phyloP scores from a whole-genome alignment of 2,797 vertebrate species.

The Melanotaenia trifasciata region DNA sequence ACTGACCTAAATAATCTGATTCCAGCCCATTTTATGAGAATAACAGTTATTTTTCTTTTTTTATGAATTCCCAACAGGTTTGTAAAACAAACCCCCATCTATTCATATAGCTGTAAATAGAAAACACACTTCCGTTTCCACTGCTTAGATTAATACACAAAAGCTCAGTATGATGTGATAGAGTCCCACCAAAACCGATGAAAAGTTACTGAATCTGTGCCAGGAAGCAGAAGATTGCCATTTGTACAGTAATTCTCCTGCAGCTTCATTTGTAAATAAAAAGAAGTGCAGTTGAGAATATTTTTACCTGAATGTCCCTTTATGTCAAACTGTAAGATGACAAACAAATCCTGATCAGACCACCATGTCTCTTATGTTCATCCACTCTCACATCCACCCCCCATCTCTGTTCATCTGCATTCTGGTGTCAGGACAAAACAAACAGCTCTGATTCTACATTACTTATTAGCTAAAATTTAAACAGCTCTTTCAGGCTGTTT shows the following conservation, averaged over 20 bases:
- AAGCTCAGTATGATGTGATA: not conserved
- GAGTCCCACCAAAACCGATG: not conserved
- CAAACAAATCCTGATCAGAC: not conserved
- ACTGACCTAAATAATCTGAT: no score
- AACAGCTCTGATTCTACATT: slow-evolving; percentile 32
- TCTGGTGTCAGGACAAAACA: slow-evolving; percentile 19
- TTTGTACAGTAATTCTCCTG: not conserved
- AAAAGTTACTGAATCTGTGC: slow-evolving; percentile 7
- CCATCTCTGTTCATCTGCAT: not conserved
- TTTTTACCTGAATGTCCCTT: not conserved
- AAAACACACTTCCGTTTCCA: not conserved
- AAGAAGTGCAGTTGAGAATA: not conserved
- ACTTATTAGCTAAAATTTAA: slow-evolving; percentile 70
- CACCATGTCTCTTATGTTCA: not conserved
- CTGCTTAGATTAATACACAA: not conserved
- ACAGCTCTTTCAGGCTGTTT: slow-evolving; percentile 56
- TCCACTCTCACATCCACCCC: not conserved
- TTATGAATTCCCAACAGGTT: not conserved
- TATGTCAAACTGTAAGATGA: not conserved
- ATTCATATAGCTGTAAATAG: no score
- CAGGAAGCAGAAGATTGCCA: slow-evolving; percentile 29
- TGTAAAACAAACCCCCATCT: not conserved
- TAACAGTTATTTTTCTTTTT: no score
- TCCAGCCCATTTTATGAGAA: no score
- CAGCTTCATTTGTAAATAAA: not conserved